Percentiles rank a stretch among this genome's conserved stretches.
Conservation (phyloP, 2,888 invertebrate genomes). For the Bombylius major region DNA sequence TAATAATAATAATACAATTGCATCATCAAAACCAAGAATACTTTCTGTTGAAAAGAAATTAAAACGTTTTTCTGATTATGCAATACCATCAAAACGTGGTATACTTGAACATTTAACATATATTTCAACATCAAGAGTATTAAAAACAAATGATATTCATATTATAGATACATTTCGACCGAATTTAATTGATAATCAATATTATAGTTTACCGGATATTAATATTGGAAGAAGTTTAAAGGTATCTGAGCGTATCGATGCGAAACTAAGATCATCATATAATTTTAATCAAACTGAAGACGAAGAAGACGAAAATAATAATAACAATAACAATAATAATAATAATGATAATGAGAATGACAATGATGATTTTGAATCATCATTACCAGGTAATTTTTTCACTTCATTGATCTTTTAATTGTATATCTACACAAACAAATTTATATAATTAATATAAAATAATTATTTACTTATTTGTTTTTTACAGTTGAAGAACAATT, state of each 20-base stretch:
- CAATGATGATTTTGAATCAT: background rate
- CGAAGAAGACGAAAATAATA: background rate
- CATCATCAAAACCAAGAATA: constrained; percentile 30
- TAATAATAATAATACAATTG: too few species aligned
- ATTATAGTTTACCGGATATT: constrained; percentile 57
- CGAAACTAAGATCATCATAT: constrained; percentile 45
- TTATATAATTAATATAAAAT: background rate
- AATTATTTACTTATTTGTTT: background rate
- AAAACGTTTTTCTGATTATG: constrained; percentile 25
- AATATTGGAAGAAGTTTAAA: constrained; percentile 55
- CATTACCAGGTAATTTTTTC: background rate
- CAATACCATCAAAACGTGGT: constrained; percentile 13
- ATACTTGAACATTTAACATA: constrained; percentile 20
- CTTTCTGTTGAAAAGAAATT: constrained; percentile 38
- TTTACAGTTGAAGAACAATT: background rate
- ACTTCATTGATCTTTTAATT: background rate
- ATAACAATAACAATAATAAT: background rate
- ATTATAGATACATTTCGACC: constrained; percentile 20
- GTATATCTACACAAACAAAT: background rate
- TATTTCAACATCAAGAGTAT: constrained; percentile 16
- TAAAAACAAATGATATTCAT: constrained; percentile 12
- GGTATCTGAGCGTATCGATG: constrained; percentile 58
- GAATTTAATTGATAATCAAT: constrained; percentile 49
- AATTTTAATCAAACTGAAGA: constrained; percentile 17
- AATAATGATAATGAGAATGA: background rate